Evolutionary conservation across 2,888 invertebrate genomes (phyloP), one percentile per base, ranked within the genome.

Genomic region (Amorpha juglandis): DNA sequence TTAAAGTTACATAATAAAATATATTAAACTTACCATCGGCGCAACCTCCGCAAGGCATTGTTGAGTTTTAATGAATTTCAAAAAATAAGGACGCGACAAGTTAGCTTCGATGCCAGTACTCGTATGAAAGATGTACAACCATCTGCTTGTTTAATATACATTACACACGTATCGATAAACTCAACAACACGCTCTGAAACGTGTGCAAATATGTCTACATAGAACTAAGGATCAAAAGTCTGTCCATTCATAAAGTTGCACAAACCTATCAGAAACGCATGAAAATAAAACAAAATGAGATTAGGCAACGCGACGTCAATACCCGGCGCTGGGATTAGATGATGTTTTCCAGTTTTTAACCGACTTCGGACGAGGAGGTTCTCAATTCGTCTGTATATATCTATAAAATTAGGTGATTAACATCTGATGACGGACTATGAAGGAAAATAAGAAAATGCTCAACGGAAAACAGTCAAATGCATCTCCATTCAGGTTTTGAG

Each of bases 21-120:
- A n/a, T n/a, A 42, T 58, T 67, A 62, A 73, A 91, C 93, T 90
- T 67, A 93, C 93, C 83, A 69, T 91, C 92, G 71, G 86, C 89
- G 73, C 92, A 92, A 72, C 92, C 91, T 75, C 82, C 88, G 77
- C 92, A 93, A 83, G 92, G 92, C 93, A 93, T 93, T 73, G 86
- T 89, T 70, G 67, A 8, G 33, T 19, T 14, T 12, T 19, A 48
- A 19, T 8, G 33, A 45, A 63, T 8, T 48, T 38, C n/a, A 38
- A 27, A 47, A 19, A 4, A 0, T 27, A 55, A 45, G 19, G 38
- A 62, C 21, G 11, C 64, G 45, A 55, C 55, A 38, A 0, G 50
- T 19, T 50, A 51, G 19, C 38, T 38, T 19, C 58, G 38, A 19
- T 12, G 58, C 38, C 19, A 11, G 42, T 19, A 16, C 11, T 19